Conservation (phyloP, 1,140 invertebrate genomes). For the Gryllus bimaculatus region DNA sequence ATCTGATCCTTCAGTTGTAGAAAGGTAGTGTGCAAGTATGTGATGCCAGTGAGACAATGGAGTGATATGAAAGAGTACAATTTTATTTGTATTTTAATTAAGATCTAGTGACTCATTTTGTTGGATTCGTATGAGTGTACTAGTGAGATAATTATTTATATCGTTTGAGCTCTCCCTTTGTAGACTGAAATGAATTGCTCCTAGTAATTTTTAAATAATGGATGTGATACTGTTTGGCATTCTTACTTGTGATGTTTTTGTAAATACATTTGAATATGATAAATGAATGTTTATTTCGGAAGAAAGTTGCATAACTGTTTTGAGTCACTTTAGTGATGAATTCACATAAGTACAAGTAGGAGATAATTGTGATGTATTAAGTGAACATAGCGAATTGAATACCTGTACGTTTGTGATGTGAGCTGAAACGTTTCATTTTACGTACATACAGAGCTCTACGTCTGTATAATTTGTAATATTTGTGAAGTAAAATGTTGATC, state of each 20-base stretch:
- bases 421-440: neutral
- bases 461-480: constrained; percentile 7
- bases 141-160: neutral
- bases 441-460: neutral
- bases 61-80: neutral
- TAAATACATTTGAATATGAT: neutral
- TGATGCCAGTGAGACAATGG: too few species aligned
- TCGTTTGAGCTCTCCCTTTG: neutral
- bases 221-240: neutral
- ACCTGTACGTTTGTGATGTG: constrained; percentile 14
- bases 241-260: neutral
- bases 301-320: neutral
- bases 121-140: neutral
- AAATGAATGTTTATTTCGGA: neutral
- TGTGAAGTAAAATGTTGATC: constrained; percentile 10
- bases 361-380: constrained; percentile 12
- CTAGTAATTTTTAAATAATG: neutral
- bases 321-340: neutral
- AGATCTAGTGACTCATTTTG: neutral
- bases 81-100: neutral
- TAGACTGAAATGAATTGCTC: neutral
- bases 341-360: constrained; percentile 12
- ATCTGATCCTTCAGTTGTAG: too few species aligned
- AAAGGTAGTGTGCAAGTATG: too few species aligned
- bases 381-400: constrained; percentile 9